phyloP scores from a whole-genome alignment of 1,140 invertebrate genomes.

The Oryzaephilus surinamensis region DNA sequence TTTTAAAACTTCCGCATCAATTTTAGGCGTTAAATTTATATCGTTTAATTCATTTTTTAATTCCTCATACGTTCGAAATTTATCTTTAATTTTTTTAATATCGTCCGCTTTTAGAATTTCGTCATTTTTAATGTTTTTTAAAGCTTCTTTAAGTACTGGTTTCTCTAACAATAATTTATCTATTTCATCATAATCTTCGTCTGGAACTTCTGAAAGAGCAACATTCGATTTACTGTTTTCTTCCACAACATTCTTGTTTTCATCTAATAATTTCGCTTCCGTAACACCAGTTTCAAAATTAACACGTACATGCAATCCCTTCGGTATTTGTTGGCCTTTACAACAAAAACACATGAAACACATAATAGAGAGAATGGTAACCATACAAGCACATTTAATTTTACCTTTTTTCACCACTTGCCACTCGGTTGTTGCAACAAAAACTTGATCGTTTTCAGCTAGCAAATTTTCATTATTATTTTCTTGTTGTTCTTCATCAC shows the following conservation, averaged over 20 bases:
- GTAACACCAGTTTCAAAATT: constrained; percentile 61
- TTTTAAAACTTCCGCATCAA: constrained; percentile 55
- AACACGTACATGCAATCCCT: constrained; percentile 61
- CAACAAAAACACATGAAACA: not conserved
- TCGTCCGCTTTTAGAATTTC: constrained; percentile 16
- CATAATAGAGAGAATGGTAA: not conserved
- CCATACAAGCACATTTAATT: not conserved
- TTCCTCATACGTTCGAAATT: constrained; percentile 47
- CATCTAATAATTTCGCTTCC: constrained; percentile 62
- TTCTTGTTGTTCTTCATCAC: too few relatives aligned
- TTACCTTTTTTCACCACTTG: constrained; percentile 47
- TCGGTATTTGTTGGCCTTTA: constrained; percentile 57
- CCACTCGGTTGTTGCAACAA: constrained; percentile 50
- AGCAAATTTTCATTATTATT: constrained; percentile 4
- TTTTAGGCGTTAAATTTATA: constrained; percentile 52
- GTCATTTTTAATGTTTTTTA: not conserved
- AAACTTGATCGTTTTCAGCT: constrained; percentile 25
- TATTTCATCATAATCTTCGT: constrained; percentile 14
- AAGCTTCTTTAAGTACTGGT: not conserved
- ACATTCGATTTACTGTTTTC: constrained; percentile 11
- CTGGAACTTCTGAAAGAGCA: constrained; percentile 16
- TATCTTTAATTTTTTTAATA: constrained; percentile 31
- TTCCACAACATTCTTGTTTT: constrained; percentile 27
- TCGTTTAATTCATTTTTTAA: constrained; percentile 53
- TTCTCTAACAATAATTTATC: not conserved